Evolutionary conservation across 1,140 invertebrate species (phyloP).

Genomic region (Drosophila cardini): DNA sequence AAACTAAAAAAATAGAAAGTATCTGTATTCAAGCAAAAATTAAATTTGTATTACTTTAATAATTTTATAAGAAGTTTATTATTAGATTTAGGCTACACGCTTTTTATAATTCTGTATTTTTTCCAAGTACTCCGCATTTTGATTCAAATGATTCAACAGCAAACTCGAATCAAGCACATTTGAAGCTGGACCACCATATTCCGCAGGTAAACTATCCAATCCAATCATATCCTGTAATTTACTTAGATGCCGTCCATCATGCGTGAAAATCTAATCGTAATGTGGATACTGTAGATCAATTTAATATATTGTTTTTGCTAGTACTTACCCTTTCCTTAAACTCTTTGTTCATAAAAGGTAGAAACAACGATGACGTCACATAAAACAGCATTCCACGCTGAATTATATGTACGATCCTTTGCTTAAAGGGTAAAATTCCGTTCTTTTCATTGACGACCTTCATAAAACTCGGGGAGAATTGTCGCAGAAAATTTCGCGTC

Average conservation of each 20-base stretch:
- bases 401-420: conserved; percentile 72
- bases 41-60: not conserved
- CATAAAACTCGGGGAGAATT: conserved; percentile 70
- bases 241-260: conserved; percentile 73
- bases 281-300: not conserved
- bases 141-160: conserved; percentile 68
- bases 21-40: not conserved
- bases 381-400: conserved; percentile 78
- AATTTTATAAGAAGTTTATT: not conserved
- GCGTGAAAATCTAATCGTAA: conserved; percentile 68
- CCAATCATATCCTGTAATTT: conserved; percentile 78
- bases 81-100: conserved; percentile 19
- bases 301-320: not conserved
- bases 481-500: conserved; percentile 68
- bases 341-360: conserved; percentile 79
- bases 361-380: conserved; percentile 66
- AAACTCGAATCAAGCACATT: conserved; percentile 75
- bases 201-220: conserved; percentile 69
- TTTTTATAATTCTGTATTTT: conserved; percentile 71
- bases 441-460: conserved; percentile 77
- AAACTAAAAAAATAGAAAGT: too few relatives aligned
- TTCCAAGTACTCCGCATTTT: conserved; percentile 63
- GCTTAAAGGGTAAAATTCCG: conserved; percentile 65
- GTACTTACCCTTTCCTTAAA: conserved; percentile 72
- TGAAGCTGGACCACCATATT: conserved; percentile 70